Base-by-base conservation (phyloP, 2,113 vertebrate genomes). In the Spilogale gracilis region DNA sequence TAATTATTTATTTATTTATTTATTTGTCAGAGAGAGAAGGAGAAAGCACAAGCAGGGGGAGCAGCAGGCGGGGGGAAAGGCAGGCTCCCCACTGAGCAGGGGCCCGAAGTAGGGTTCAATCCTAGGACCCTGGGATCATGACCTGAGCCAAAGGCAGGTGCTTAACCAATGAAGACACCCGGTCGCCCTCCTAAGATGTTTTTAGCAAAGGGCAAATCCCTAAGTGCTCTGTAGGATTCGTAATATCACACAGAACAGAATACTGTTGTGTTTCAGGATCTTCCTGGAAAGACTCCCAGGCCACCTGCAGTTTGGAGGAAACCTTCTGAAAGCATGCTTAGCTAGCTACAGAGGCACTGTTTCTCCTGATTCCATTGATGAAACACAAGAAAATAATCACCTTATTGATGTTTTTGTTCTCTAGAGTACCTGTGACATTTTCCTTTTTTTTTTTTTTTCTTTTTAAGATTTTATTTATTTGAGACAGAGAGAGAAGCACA, bases 201-300 rank as follows among this genome's bases (percentile, higher is more conserved):
- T 89, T 93, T 56, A 90, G 83, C 74, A 86, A 43, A 97, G 67
- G 50, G 92, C 80, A 95, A 80, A 91, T 18, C 20, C n/a, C 43
- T 65, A 23, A 52, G 4, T 87, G 67, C 54, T 90, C 71, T 63
- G 56, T 86, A 84, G 81, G 38, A 48, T 76, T 13, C 10, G 0
- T 43, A 73, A 21, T 74, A 56, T 73, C 52, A 16, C 30, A 74
- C 43, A 95, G 14, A 3, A 25, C 14, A 2, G 38, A 79, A 78
- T 61, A 63, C 67, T 32, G 38, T 38, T 16, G 21, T 58, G 69
- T 76, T 54, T 63, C 16, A 52, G 16, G 58, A 30, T 74, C 48
- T 91, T 48, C 27, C 50, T 97, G 84, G 84, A 78, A 86, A 94
- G 58, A 67, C 45, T 91, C 38, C 23, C 20, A 54, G 12, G 65